Evolutionary conservation across 2,888 invertebrate species (phyloP).

Genomic region (Ecdyonurus torrentis): DNA sequence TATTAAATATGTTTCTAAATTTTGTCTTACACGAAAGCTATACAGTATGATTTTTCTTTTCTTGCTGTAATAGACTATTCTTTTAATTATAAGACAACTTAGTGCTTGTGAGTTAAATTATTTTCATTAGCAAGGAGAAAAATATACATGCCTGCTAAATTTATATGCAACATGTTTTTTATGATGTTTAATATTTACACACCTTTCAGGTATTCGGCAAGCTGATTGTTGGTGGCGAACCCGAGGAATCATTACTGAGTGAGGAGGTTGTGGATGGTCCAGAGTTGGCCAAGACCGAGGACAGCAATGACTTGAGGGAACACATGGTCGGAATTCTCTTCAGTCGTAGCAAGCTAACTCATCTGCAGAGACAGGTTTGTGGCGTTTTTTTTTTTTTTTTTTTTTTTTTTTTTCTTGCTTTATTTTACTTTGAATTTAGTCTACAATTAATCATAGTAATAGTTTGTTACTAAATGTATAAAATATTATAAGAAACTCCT

Average conservation of each 20-base stretch:
- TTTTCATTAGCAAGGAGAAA: too few relatives aligned
- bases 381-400: not conserved
- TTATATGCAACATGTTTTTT: too few relatives aligned
- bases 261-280: slow-evolving; percentile 10
- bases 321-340: slow-evolving; percentile 95
- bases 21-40: too few relatives aligned
- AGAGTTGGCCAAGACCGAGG: slow-evolving; percentile 28
- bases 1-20: too few relatives aligned
- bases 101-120: too few relatives aligned
- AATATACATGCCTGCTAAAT: too few relatives aligned
- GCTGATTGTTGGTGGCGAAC: slow-evolving; percentile 51
- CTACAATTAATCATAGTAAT: not conserved
- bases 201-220: slow-evolving; percentile 84
- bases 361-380: slow-evolving; percentile 73
- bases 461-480: too few relatives aligned
- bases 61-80: too few relatives aligned
- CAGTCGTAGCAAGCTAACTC: slow-evolving; percentile 81
- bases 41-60: too few relatives aligned
- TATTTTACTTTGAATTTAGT: not conserved
- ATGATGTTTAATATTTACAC: too few relatives aligned
- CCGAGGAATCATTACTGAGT: slow-evolving; percentile 19
- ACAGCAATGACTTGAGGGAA: slow-evolving; percentile 63
- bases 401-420: not conserved
- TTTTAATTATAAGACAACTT: too few relatives aligned
- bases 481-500: too few relatives aligned